A percentile compares a stretch with the other conserved stretches of the same genome.
These are phyloP conservation scores for Ammodramus savannarum DNA, from an alignment of 2,113 vertebrate species.

Conservation along the genomic window DNA sequence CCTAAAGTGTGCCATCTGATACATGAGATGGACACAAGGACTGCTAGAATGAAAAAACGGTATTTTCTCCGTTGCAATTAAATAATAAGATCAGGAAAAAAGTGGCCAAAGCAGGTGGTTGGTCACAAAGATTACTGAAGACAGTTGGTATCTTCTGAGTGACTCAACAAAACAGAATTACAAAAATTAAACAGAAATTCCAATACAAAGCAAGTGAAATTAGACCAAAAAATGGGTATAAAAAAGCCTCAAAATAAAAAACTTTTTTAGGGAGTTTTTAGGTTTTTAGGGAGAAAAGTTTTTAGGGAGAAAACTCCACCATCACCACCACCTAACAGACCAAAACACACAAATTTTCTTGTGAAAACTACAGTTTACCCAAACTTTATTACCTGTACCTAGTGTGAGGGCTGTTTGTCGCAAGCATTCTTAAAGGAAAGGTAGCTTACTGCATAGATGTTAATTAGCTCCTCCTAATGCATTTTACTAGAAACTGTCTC, in stretches of 20 bases:
- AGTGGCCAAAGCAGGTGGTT: neutral
- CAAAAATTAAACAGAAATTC: neutral
- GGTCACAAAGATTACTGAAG: neutral
- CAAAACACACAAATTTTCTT: neutral
- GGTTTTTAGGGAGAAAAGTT: neutral
- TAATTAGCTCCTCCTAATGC: neutral
- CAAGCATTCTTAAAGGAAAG: neutral
- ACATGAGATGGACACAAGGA: rapidly evolving
- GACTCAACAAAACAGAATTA: neutral
- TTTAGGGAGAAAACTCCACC: neutral
- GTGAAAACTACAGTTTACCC: neutral
- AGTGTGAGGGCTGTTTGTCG: neutral
- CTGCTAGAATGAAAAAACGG: neutral
- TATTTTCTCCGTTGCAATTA: neutral
- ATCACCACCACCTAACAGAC: neutral
- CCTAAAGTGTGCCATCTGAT: neutral
- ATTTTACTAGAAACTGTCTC: neutral
- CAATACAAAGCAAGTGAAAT: neutral
- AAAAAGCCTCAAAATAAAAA: neutral
- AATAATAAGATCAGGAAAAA: neutral
- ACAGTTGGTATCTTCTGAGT: neutral
- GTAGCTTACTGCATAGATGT: neutral
- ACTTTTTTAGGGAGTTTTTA: no score
- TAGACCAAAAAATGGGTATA: rapidly evolving
- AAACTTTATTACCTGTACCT: neutral